Evolutionary conservation across 2,113 vertebrate species (phyloP).

Genomic region (Alouatta palliata): DNA sequence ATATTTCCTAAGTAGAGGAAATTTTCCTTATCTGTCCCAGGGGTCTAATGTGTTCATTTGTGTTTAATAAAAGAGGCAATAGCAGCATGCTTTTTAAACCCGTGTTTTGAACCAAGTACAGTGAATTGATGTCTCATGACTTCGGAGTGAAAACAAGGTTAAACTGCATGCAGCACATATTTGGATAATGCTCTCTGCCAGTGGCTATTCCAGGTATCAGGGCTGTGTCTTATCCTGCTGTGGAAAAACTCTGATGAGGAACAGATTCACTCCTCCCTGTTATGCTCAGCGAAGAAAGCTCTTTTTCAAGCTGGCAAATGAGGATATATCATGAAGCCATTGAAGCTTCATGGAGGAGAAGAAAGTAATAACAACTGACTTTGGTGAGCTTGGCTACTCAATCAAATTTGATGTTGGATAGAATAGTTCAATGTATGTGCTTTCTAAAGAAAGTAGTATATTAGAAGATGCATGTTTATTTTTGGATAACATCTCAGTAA

Average conservation of each 20-base stretch:
- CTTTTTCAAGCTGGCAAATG: neutral
- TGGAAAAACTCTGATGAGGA: neutral
- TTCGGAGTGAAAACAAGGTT: neutral
- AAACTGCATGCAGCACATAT: neutral
- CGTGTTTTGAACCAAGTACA: neutral
- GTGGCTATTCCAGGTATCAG: neutral
- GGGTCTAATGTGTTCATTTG: neutral
- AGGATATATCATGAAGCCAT: neutral
- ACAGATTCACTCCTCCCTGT: neutral
- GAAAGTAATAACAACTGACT: neutral
- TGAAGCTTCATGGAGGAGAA: neutral
- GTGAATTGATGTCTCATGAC: neutral
- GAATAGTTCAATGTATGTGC: neutral
- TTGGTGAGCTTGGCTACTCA: neutral
- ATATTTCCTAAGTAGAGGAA: neutral
- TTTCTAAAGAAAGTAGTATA: neutral
- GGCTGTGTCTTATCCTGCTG: neutral
- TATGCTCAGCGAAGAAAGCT: neutral
- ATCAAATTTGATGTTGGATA: neutral
- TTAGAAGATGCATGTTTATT: constrained; percentile 6
- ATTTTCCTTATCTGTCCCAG: neutral
- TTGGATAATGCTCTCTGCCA: neutral
- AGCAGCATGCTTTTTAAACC: neutral
- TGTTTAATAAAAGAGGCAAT: neutral
- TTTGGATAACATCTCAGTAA: neutral